phyloP scores from a whole-genome alignment of 2,797 vertebrate genomes.

The Catostomus latipinnis region DNA sequence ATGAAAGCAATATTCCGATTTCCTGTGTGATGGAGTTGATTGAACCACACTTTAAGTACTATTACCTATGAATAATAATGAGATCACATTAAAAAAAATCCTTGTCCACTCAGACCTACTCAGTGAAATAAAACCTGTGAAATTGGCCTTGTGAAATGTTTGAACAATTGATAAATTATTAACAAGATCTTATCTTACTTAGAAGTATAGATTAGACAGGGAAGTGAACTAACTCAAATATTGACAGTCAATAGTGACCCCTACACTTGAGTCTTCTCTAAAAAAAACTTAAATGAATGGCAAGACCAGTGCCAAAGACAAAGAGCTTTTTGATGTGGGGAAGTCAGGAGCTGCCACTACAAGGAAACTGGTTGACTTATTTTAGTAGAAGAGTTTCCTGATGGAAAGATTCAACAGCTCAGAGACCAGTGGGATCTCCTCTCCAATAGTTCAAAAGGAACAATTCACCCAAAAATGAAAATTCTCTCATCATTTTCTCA shows the following conservation, averaged over 20 bases:
- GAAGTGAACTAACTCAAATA: conserved; percentile 2
- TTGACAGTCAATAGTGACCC: conserved; percentile 4
- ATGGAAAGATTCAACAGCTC: conserved; percentile 47
- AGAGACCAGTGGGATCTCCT: conserved; percentile 5
- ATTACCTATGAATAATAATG: no score
- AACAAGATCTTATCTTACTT: conserved; percentile 5
- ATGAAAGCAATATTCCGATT: no score
- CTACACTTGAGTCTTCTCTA: conserved; percentile 13
- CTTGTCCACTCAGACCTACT: background rate
- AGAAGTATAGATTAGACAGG: conserved; percentile 17
- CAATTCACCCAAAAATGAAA: no score
- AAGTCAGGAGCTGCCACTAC: conserved; percentile 44
- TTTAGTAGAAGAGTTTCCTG: conserved; percentile 55
- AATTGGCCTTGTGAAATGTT: background rate
- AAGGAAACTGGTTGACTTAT: conserved; percentile 36
- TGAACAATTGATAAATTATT: conserved; percentile 28
- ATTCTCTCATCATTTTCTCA: no score
- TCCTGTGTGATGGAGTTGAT: no score
- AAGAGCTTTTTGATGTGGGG: conserved; percentile 43
- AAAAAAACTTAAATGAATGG: conserved; percentile 19
- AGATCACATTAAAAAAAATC: background rate
- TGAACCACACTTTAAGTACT: no score
- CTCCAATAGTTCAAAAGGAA: background rate
- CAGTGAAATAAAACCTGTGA: background rate
- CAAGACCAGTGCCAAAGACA: conserved; percentile 38